Base-by-base conservation (phyloP, 1,140 invertebrate species). In the Streblospio benedicti region DNA sequence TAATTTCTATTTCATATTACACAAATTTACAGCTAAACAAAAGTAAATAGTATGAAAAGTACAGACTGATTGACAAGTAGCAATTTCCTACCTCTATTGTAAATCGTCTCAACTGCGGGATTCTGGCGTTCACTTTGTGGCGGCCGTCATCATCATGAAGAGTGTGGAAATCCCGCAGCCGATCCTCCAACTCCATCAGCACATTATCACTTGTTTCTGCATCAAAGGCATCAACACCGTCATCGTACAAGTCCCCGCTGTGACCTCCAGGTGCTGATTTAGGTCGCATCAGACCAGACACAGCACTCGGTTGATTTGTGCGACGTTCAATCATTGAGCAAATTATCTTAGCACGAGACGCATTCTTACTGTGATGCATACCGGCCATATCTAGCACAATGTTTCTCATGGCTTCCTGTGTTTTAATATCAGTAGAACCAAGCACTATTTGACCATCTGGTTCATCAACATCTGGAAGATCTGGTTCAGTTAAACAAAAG, bases 31-130 rank as follows among this genome's bases (percentile, higher is more conserved):
- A n/a, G n/a, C n/a, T n/a, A n/a, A n/a, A n/a, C n/a, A n/a, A n/a
- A n/a, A n/a, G n/a, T n/a, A n/a, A n/a, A n/a, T n/a, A n/a, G n/a
- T n/a, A n/a, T n/a, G n/a, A n/a, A n/a, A n/a, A n/a, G n/a, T n/a
- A n/a, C n/a, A n/a, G n/a, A n/a, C n/a, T n/a, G n/a, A n/a, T n/a
- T n/a, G n/a, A n/a, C n/a, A n/a, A n/a, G n/a, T n/a, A n/a, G n/a
- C n/a, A n/a, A n/a, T n/a, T n/a, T 16, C n/a, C 3, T 56, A 56
- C 53, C 53, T 56, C 18, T 23, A 56, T 56, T 32, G 4, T 56
- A 38, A 56, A 56, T 4, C 53, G 5, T 23, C 20, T 35, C 33
- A 56, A n/a, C 38, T 35, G 18, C 5, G 35, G 23, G 53, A 56
- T 18, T 20, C 43, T 23, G 2, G 38, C 4, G 6, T 25, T 23